Conservation (phyloP, 2,113 vertebrate species). For the Erythrocebus patas region DNA sequence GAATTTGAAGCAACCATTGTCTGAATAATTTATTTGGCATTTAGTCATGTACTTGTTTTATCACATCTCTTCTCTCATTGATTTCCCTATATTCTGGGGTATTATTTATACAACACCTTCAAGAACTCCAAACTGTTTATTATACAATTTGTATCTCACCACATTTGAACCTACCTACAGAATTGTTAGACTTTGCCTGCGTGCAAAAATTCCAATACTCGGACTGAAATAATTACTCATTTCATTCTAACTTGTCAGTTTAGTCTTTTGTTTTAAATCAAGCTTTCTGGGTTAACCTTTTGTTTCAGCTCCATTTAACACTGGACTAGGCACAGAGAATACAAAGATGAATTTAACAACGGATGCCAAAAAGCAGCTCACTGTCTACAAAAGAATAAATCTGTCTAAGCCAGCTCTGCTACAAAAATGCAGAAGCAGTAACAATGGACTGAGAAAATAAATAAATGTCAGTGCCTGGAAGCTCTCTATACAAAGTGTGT, state of each 20-base stretch:
- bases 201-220: not conserved
- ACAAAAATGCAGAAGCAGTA: not conserved
- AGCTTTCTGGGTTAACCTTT: not conserved
- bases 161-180: not conserved
- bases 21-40: not conserved
- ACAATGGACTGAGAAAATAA: not conserved
- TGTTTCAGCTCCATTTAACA: not conserved
- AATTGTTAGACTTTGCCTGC: not conserved
- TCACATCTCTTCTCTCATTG: not conserved
- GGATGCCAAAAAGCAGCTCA: not conserved
- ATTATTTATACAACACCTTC: not conserved
- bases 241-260: not conserved
- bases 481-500: not conserved
- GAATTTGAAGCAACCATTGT: not conserved
- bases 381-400: not conserved
- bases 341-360: not conserved
- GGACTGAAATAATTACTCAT: not conserved
- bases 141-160: not conserved
- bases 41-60: not conserved
- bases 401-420: not conserved
- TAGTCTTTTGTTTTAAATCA: not conserved
- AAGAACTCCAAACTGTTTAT: not conserved
- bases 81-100: not conserved
- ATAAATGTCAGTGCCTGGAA: not conserved
- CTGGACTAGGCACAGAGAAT: not conserved